These are phyloP conservation scores for Vireo griseus DNA, from an alignment of 2,797 vertebrate species.

Conservation along the genomic window DNA sequence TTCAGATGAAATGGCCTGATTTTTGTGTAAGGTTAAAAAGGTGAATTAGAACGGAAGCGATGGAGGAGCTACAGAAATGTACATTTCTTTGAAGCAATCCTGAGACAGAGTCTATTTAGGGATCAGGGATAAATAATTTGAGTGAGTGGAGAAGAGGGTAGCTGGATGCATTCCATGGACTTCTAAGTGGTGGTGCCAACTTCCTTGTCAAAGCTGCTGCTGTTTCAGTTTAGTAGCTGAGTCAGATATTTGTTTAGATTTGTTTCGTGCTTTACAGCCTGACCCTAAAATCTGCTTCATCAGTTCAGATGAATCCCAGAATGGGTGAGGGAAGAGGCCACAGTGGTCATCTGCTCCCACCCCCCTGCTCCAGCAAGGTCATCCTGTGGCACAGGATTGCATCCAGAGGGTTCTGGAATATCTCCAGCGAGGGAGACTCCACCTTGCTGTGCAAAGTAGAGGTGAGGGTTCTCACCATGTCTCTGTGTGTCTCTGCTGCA, in stretches of 20 bases:
- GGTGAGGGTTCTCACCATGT: not conserved
- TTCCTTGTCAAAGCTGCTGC: conserved; percentile 52
- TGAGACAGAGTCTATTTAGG: conserved; percentile 20
- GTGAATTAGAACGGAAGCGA: not conserved
- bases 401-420: not conserved
- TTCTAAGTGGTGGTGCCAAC: not conserved
- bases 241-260: conserved; percentile 48
- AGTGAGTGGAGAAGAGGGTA: conserved; percentile 42
- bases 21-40: not conserved
- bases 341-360: not conserved
- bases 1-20: not conserved
- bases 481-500: conserved; percentile 42
- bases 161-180: conserved; percentile 22
- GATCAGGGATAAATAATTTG: conserved; percentile 51
- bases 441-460: not conserved
- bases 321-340: not conserved
- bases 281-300: not conserved
- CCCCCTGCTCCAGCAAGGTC: not conserved
- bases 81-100: conserved; percentile 9
- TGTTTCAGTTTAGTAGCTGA: conserved; percentile 54
- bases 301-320: not conserved
- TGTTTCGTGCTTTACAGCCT: not conserved
- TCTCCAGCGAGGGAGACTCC: not conserved
- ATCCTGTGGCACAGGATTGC: not conserved
- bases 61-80: not conserved